Percentiles rank a stretch among this genome's conserved stretches.
Conservation (phyloP, 2,888 invertebrate species). For the Hypomecis atomaria region DNA sequence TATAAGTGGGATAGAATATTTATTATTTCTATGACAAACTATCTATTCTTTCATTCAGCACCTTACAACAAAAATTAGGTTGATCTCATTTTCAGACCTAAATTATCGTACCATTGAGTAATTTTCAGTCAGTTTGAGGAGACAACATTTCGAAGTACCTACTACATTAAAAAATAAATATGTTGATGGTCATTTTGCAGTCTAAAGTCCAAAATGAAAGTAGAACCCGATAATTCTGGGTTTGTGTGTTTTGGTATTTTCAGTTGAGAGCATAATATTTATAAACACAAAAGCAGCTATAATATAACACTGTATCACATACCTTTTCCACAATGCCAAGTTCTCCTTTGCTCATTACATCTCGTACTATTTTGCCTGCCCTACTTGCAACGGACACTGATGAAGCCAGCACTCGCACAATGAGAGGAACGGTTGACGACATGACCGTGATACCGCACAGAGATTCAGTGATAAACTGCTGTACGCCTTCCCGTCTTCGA, state of each 20-base stretch:
- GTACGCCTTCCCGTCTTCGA: not conserved
- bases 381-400: conserved; percentile 91
- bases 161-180: not conserved
- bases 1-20: too few relatives aligned
- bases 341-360: conserved; percentile 95
- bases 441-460: conserved; percentile 59
- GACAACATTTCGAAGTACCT: too few relatives aligned
- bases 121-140: too few relatives aligned
- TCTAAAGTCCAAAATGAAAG: conserved; percentile 20
- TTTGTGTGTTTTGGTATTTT: not conserved
- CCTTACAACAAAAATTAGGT: too few relatives aligned
- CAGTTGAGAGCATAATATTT: not conserved
- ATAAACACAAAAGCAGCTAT: not conserved
- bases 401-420: conserved; percentile 90
- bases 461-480: conserved; percentile 7
- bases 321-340: conserved; percentile 97
- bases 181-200: conserved; percentile 15
- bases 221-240: not conserved
- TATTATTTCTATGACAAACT: too few relatives aligned
- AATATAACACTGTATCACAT: conserved; percentile 1
- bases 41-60: too few relatives aligned
- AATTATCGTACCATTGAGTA: too few relatives aligned
- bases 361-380: conserved; percentile 95
- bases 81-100: too few relatives aligned
- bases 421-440: conserved; percentile 86